Conservation (phyloP, 2,888 invertebrate species). For the Leptogaster cylindrica region DNA sequence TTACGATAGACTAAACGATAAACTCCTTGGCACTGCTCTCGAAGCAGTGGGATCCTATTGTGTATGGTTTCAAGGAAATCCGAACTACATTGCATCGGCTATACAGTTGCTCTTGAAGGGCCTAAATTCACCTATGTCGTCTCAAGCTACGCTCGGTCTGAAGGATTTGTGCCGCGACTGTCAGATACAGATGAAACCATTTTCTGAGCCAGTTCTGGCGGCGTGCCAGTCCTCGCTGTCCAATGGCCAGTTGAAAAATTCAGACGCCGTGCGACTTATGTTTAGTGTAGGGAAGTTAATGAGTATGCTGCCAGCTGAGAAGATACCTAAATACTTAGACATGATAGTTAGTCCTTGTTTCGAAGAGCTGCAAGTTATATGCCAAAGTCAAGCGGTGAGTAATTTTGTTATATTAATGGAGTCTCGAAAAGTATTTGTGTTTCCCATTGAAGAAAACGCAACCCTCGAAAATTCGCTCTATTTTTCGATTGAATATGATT, state of each 20-base stretch:
- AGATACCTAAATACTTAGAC: constrained; percentile 73
- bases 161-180: constrained; percentile 88
- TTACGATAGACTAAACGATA: constrained; percentile 66
- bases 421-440: not conserved
- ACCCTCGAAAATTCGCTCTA: constrained; percentile 64
- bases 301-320: constrained; percentile 69
- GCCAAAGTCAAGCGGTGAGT: constrained; percentile 63
- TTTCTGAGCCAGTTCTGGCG: constrained; percentile 76
- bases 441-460: constrained; percentile 61
- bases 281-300: constrained; percentile 76
- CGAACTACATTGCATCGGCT: constrained; percentile 70
- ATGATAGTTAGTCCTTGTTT: constrained; percentile 72
- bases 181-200: constrained; percentile 74
- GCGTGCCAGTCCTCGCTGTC: constrained; percentile 70
- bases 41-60: constrained; percentile 85
- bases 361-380: constrained; percentile 67
- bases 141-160: constrained; percentile 84
- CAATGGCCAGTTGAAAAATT: constrained; percentile 67
- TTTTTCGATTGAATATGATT: constrained; percentile 72
- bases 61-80: constrained; percentile 81
- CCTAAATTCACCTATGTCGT: constrained; percentile 72
- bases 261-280: constrained; percentile 77
- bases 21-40: constrained; percentile 74
- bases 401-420: not conserved
- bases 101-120: constrained; percentile 74